Evolutionary conservation across 2,888 invertebrate genomes (phyloP).

Genomic region (Acronicta aceris): DNA sequence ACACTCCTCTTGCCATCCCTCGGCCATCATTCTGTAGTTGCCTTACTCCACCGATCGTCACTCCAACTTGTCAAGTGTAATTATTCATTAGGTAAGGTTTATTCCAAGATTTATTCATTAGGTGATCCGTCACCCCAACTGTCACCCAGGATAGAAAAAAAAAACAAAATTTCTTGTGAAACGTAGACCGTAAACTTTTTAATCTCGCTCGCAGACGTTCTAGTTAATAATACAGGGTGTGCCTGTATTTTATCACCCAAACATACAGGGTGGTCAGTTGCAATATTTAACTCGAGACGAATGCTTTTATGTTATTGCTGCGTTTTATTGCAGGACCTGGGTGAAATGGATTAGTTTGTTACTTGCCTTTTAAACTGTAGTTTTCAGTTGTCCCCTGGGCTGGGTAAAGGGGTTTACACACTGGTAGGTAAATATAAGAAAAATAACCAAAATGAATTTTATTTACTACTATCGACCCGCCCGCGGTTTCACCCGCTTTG

Average conservation of each 20-base stretch:
- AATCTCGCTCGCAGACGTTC: constrained; percentile 45
- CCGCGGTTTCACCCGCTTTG: too few relatives aligned
- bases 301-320: constrained; percentile 54
- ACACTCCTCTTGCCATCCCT: too few relatives aligned
- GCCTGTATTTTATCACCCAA: constrained; percentile 53
- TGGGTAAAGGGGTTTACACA: background rate
- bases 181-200: constrained; percentile 30
- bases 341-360: constrained; percentile 46
- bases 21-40: too few relatives aligned
- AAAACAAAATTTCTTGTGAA: background rate
- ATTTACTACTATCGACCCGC: too few relatives aligned
- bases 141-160: background rate
- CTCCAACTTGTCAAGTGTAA: too few relatives aligned
- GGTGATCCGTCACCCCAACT: too few relatives aligned
- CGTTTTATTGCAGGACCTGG: constrained; percentile 44
- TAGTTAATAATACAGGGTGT: constrained; percentile 55
- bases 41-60: too few relatives aligned
- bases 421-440: background rate
- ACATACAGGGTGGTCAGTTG: constrained; percentile 40
- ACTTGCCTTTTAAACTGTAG: constrained; percentile 24
- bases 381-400: constrained; percentile 25
- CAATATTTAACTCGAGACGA: constrained; percentile 49
- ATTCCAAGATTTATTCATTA: too few relatives aligned
- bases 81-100: too few relatives aligned
- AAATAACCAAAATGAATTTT: too few relatives aligned